Conservation (phyloP, 2,113 vertebrate species). For the Syrrhaptes paradoxus region DNA sequence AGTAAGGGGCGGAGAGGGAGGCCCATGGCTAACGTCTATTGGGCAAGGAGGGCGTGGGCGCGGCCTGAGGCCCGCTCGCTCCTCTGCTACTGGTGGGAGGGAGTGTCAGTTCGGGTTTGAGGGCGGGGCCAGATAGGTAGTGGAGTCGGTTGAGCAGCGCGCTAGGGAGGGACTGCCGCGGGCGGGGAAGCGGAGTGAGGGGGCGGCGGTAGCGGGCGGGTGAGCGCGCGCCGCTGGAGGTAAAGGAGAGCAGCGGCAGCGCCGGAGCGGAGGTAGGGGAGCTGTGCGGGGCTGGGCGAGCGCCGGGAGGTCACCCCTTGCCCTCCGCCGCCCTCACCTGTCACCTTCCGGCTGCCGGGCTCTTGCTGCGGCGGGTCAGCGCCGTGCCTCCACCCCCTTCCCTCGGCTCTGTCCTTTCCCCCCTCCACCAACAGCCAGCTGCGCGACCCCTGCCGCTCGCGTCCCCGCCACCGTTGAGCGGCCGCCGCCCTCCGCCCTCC, state of each 20-base stretch:
- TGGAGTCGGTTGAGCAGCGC: background rate
- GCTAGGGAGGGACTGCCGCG: background rate
- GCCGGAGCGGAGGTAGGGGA: background rate
- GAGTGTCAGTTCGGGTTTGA: background rate
- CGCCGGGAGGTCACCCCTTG: background rate
- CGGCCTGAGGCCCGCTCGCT: rapidly evolving
- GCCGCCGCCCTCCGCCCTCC: background rate
- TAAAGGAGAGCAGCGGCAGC: background rate
- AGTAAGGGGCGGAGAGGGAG: background rate
- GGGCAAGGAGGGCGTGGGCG: rapidly evolving
- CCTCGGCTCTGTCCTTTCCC: background rate
- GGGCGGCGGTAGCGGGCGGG: background rate
- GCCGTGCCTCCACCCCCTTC: background rate
- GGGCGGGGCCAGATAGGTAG: background rate
- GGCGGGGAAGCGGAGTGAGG: background rate
- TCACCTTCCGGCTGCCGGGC: background rate
- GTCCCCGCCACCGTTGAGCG: background rate
- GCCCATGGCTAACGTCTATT: background rate
- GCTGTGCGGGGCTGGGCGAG: background rate
- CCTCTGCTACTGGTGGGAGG: background rate
- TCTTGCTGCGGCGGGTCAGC: background rate
- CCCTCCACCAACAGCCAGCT: background rate
- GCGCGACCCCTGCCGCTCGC: background rate
- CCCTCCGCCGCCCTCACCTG: background rate
- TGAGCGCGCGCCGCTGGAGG: background rate